Base-by-base conservation (phyloP, 2,113 vertebrate genomes). In the Pachycephala philippinensis region DNA sequence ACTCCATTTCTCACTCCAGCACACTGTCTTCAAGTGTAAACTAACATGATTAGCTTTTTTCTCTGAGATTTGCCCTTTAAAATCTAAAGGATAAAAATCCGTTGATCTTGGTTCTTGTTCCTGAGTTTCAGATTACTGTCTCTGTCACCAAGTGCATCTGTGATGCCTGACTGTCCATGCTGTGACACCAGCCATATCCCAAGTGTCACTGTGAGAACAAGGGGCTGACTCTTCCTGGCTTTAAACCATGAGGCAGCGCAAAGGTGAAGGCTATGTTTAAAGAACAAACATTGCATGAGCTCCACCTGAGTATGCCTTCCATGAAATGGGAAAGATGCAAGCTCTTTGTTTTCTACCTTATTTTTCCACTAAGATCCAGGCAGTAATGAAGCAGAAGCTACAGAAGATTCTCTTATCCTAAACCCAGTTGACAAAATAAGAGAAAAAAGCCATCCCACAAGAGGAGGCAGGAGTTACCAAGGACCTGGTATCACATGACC, bases 401-500 rank as follows among this genome's bases (percentile, higher is more conserved):
- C 0, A 0, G 17, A 70, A 57, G 20, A 61, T 17, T 45, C 6
- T 65, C 56, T 89, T 42, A 15, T 45, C 52, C 68, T 75, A 84
- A 94, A 74, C 14, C 5, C 30, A 82, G 16, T 53, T 15, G 10
- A 69, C 28, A 63, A 54, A 78, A 47, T 1, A 53, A 21, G 22
- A 85, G 15, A 79, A 91, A 74, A 94, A 71, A 27, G 30, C 3
- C 14, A 54, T 33, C 26, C 9, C 2, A 5, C 23, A 81, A 30
- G 6, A 57, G 40, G 59, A 93, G 28, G 13, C 6, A 74, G 23
- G 42, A 65, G 5, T 84, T 61, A 15, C 0, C 35, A 60, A 74
- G 35, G 35, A 84, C n/a, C n/a, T n/a, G n/a, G 44, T 1, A 13
- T 7, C 1, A 0, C 16, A 15, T 10, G 22, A 82, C 10, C 19